These are phyloP conservation scores for Odontophorus gujanensis DNA, from an alignment of 2,113 vertebrate species.

Conservation along the genomic window DNA sequence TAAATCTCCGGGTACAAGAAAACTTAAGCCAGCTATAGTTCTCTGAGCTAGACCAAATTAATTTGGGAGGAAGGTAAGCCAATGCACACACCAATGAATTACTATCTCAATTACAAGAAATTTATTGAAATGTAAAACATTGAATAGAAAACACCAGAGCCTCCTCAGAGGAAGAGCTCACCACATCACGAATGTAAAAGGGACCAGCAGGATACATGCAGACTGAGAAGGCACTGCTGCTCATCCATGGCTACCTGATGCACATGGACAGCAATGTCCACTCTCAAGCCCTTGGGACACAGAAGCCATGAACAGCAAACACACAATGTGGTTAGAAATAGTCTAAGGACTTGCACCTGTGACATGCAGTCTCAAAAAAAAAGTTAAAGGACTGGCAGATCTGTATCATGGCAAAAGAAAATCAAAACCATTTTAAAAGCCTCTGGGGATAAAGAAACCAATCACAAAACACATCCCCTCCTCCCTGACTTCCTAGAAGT, in stretches of 20 bases:
- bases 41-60: background rate
- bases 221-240: background rate
- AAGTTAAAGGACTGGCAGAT: background rate
- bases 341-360: background rate
- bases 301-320: background rate
- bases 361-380: background rate
- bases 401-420: background rate
- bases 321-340: background rate
- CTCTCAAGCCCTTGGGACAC: background rate
- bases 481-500: background rate
- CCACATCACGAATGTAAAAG: background rate
- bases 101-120: background rate
- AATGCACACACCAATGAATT: background rate
- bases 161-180: background rate
- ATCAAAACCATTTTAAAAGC: background rate
- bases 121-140: slow-evolving; percentile 56
- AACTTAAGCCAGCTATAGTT: background rate
- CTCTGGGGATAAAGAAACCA: background rate
- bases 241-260: background rate
- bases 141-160: background rate
- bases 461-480: background rate
- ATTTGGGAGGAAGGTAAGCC: background rate
- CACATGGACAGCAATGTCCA: background rate
- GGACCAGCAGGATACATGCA: background rate
- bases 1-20: background rate